Evolutionary conservation across 2,113 vertebrate genomes (phyloP).

Genomic region (Bos indicus): DNA sequence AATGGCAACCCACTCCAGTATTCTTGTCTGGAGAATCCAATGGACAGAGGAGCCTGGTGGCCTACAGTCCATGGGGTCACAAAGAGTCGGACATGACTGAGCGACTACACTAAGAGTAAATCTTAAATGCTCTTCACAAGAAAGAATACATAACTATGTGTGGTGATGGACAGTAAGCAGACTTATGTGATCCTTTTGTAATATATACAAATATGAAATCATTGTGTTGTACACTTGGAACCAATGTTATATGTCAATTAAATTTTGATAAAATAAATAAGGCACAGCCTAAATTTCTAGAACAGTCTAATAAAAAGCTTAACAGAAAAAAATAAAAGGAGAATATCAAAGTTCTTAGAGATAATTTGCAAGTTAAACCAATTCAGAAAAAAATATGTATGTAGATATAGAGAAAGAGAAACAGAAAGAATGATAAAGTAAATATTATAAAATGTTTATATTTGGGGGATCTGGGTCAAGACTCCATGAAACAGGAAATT

Average conservation of each 20-base stretch:
- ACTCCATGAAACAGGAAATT: constrained; percentile 18
- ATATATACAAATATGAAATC: background rate
- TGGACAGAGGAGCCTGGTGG: too few species aligned
- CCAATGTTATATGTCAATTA: background rate
- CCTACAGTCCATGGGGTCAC: too few species aligned
- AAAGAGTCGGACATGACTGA: too few species aligned
- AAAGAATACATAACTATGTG: background rate
- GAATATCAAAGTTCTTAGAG: background rate
- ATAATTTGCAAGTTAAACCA: background rate
- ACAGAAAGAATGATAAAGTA: background rate
- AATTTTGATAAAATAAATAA: background rate
- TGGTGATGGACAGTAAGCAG: background rate
- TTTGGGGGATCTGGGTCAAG: background rate
- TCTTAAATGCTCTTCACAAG: background rate
- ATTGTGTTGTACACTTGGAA: background rate
- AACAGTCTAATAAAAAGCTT: background rate
- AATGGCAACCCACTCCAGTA: too few species aligned
- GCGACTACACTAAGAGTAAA: background rate
- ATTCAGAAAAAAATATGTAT: background rate
- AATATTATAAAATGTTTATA: constrained; percentile 1
- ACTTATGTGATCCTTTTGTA: background rate
- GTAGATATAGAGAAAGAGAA: background rate
- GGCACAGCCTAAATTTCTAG: background rate
- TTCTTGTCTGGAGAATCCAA: too few species aligned
- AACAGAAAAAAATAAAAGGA: background rate